Evolutionary conservation across 2,113 vertebrate genomes (phyloP).

Genomic region (Pyxicephalus adspersus): DNA sequence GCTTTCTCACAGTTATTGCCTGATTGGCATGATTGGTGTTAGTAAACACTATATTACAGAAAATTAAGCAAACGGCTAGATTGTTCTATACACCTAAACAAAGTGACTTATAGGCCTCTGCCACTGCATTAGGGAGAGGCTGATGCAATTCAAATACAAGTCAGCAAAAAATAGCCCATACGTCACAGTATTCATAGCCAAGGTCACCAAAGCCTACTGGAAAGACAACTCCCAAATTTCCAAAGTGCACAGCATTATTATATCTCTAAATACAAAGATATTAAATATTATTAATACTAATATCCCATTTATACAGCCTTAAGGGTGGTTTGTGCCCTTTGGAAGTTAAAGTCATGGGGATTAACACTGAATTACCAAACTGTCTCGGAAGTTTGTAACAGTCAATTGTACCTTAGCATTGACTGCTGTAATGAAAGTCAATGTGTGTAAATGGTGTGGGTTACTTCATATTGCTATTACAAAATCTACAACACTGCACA

Average conservation of each 20-base stretch:
- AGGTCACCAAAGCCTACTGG: neutral
- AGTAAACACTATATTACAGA: neutral
- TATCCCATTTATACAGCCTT: neutral
- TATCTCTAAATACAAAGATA: neutral
- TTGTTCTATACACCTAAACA: neutral
- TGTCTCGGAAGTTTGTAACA: no score
- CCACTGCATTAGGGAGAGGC: neutral
- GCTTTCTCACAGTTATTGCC: slow-evolving; percentile 1
- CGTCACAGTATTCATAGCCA: neutral
- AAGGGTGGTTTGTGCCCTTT: neutral
- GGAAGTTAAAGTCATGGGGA: no score
- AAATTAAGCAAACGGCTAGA: neutral
- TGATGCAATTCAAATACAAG: neutral
- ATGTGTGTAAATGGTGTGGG: no score
- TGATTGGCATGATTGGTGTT: neutral
- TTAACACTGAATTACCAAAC: no score
- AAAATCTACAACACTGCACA: no score
- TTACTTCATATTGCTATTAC: no score
- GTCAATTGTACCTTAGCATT: no score
- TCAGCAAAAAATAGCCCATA: neutral
- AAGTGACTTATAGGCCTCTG: neutral
- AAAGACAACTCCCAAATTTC: neutral
- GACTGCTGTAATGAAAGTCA: no score
- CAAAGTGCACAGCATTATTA: neutral
- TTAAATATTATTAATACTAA: neutral